Evolutionary conservation across 2,113 vertebrate species (phyloP).

Genomic region (Ranitomeya imitator): DNA sequence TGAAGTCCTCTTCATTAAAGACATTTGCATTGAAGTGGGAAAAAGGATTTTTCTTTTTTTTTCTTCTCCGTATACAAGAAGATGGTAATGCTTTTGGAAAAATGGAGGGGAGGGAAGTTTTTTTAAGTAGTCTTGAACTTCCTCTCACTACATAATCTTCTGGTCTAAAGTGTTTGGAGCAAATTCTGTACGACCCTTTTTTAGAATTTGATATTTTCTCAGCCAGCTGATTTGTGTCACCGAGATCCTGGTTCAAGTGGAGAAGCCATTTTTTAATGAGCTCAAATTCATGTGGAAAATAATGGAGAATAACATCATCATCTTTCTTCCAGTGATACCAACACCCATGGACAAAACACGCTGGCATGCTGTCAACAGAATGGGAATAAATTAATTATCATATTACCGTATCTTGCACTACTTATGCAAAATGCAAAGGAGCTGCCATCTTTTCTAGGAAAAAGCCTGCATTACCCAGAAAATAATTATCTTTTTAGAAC

Average conservation of each 20-base stretch:
- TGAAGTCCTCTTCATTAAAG: constrained; percentile 8
- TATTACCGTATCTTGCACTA: no score
- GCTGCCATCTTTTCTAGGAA: no score
- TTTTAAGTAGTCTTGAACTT: background rate
- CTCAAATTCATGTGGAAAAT: background rate
- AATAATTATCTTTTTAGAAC: no score
- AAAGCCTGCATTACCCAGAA: no score
- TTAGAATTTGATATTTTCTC: background rate
- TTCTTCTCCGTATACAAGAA: background rate
- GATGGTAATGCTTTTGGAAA: background rate
- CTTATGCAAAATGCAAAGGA: no score
- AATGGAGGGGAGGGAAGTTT: background rate
- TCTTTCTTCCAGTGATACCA: constrained; percentile 24
- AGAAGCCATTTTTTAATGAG: background rate
- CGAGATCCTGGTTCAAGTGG: background rate
- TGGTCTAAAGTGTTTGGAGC: background rate
- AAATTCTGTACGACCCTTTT: background rate
- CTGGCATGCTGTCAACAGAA: background rate
- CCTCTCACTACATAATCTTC: background rate
- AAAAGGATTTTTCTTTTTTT: background rate
- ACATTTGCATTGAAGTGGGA: background rate
- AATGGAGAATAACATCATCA: background rate
- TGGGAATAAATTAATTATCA: background rate
- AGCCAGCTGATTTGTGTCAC: background rate
- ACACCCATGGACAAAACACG: background rate